Base-by-base conservation (phyloP, 2,888 invertebrate genomes). In the Nomada goodeniana region DNA sequence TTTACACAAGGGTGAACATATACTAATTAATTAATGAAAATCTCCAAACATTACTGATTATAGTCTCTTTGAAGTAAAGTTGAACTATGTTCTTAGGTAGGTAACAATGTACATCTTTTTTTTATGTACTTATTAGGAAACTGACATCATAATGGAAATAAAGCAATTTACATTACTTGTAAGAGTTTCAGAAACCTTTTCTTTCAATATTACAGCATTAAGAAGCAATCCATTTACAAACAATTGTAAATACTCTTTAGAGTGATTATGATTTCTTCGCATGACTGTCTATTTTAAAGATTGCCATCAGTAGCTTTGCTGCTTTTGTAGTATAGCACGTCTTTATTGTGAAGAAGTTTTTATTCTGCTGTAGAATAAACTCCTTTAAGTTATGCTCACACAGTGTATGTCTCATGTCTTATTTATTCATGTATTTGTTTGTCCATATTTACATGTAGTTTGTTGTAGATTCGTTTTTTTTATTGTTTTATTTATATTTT, bases 241-340 rank as follows among this genome's bases (percentile, higher is more conserved):
- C 60, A 59, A 44, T 70, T 73, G 81, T 82, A 82, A 80, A 86
- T 83, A 85, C 70, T 83, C 82, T 87, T 78, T 86, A 86, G 83
- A 89, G 83, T 88, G 89, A 87, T 81, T 85, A 80, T 85, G 87
- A 92, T 91, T 88, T 93, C 92, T 93, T 91, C 90, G 93, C 93
- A 93, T 93, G 93, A 91, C 87, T 92, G 91, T 93, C 89, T 91
- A 91, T 89, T 88, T 82, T 89, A 84, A 87, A 89, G 91, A 93
- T 93, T 92, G 92, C 91, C 91, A 90, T 92, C 88, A 88, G 92
- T 93, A 93, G 93, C 93, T 93, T 93, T 92, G 93, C 93, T 91
- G 93, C 93, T 93, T 93, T 90, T 90, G 93, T 93, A 93, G 93
- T 93, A 92, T 88, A 93, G 93, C 93, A 93, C 93, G 93, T 93